Base-by-base conservation (phyloP, 1,140 invertebrate genomes). In the Ips nitidus region DNA sequence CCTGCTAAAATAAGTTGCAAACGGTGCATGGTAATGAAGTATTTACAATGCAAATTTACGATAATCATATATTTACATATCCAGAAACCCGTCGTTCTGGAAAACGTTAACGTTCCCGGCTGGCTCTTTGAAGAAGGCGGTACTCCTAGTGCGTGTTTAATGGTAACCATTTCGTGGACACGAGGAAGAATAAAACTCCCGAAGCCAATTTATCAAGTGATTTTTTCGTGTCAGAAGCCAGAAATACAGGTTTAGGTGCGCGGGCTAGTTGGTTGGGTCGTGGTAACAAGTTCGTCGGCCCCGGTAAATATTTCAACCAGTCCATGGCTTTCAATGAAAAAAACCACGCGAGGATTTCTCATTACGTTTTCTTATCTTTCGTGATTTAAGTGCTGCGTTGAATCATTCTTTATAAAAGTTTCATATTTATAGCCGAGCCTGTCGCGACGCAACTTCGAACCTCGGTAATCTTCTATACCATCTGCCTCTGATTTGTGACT, bases 301-400 rank as follows among this genome's bases (percentile, higher is more conserved):
- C 41, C 66, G 52, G 47, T 68, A 68, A 68, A 68, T 68, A 68
- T 68, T 68, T 68, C 66, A 67, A 36, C 57, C 56, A 57, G 55
- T 42, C 64, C 55, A 43, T 58, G 22, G 41, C 41, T 7, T 41
- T 58, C 53, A 66, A 66, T 58, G 55, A 56, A 59, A 66, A 66
- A 43, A 42, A 38, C 56, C 53, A 64, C 52, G 47, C 22, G 42
- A 39, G 50, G 52, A 64, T 66, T 66, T 66, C 53, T 66, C 42
- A 66, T 66, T 66, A 65, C 62, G 50, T 7, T 53, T 43, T 65
- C 62, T 58, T 66, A 66, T 66, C 52, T 57, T 57, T 45, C 41
- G 47, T 66, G 64, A 66, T 45, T 66, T 58, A 66, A 47, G 43
- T 57, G 64, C 53, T 37, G 38, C 45, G 38, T 64, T 52, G 38